Evolutionary conservation across 2,888 invertebrate genomes (phyloP).

Genomic region (Phengaris alcon): DNA sequence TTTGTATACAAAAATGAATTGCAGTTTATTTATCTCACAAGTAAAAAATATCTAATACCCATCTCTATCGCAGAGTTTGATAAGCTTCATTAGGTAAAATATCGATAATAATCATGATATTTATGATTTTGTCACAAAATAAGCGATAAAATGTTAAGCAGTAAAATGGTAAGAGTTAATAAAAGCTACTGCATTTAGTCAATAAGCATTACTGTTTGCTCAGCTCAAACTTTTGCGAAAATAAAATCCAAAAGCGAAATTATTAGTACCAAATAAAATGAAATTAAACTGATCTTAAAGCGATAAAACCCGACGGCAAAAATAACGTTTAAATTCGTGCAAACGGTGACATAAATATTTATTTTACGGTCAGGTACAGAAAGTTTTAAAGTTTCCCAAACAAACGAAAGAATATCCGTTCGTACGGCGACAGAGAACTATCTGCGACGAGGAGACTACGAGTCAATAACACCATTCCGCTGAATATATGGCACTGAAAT

Average conservation of each 20-base stretch:
- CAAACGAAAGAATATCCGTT: constrained; percentile 43
- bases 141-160: background rate
- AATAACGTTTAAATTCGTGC: constrained; percentile 33
- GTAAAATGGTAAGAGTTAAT: background rate
- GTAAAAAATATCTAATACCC: too few species aligned
- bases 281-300: constrained; percentile 27
- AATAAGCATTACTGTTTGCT: background rate
- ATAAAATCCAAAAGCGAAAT: constrained; percentile 12
- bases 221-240: background rate
- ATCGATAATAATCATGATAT: background rate
- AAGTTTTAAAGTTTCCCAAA: constrained; percentile 45
- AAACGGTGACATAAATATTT: constrained; percentile 40
- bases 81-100: too few species aligned
- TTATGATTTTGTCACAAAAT: background rate
- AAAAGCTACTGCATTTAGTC: background rate
- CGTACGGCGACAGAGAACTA: constrained; percentile 47
- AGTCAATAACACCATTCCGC: constrained; percentile 72
- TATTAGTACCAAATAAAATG: constrained; percentile 23
- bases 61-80: too few species aligned
- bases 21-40: too few species aligned
- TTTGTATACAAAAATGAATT: too few species aligned
- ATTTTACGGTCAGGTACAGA: constrained; percentile 42
- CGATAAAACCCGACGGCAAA: constrained; percentile 28
- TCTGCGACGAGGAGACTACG: constrained; percentile 39
- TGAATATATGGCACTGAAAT: constrained; percentile 55